phyloP scores from a whole-genome alignment of 2,888 invertebrate genomes.

The Subacronicta megacephala region DNA sequence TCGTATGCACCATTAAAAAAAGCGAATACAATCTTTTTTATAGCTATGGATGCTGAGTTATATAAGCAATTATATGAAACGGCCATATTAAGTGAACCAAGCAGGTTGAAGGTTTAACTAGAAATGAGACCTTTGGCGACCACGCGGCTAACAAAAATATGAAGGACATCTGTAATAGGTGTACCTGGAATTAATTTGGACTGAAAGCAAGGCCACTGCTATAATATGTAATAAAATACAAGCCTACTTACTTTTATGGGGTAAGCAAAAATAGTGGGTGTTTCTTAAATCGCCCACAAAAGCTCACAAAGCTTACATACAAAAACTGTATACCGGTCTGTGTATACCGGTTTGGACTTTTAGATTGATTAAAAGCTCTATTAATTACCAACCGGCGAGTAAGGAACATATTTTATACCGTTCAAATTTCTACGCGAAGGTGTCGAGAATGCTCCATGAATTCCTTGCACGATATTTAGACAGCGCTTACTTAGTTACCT shows the following conservation, averaged over 20 bases:
- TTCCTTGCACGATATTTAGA: slow-evolving; percentile 11
- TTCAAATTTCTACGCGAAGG: slow-evolving; percentile 8
- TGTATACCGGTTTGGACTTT: too few relatives aligned
- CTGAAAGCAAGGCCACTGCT: slow-evolving; percentile 57
- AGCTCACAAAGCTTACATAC: background rate
- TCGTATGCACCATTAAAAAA: background rate
- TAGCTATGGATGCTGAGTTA: slow-evolving; percentile 14
- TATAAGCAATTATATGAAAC: slow-evolving; percentile 31
- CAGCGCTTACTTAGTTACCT: background rate
- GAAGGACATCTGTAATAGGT: slow-evolving; percentile 62
- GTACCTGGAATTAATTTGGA: slow-evolving; percentile 60
- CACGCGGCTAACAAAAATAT: slow-evolving; percentile 58
- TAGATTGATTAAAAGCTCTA: background rate
- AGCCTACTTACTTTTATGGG: slow-evolving; percentile 6
- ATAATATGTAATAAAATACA: slow-evolving; percentile 51
- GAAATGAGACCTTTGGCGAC: slow-evolving; percentile 49
- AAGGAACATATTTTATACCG: slow-evolving; percentile 4
- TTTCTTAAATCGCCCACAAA: background rate
- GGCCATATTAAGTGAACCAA: slow-evolving; percentile 37
- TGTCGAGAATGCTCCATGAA: slow-evolving; percentile 8
- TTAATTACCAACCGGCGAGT: background rate
- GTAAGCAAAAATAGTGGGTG: slow-evolving; percentile 1
- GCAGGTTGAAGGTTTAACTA: slow-evolving; percentile 57
- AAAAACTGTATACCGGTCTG: too few relatives aligned
- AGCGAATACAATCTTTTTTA: background rate